Base-by-base conservation (phyloP, 2,888 invertebrate species). In the Pollenia angustigena region DNA sequence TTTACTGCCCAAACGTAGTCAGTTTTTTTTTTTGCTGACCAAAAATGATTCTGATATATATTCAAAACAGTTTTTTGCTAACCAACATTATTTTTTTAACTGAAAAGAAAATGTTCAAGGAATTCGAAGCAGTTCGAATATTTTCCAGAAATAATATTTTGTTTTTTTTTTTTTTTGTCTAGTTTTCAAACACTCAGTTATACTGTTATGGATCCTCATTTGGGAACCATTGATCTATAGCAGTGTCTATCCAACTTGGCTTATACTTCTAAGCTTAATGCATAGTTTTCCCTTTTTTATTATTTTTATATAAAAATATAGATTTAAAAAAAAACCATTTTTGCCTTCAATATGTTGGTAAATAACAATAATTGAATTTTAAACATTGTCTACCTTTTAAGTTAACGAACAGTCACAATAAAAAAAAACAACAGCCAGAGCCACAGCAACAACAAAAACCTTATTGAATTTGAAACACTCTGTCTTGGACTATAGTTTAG, bases 291-390 rank as follows among this genome's bases (percentile, higher is more conserved):
- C 50, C 66, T 68, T 68, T 81, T 64, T 76, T 81, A 52, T 56
- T 78, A 66, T 69, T 78, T 72, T 84, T 58, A 52, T 79, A 72
- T 56, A 66, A 66, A 84, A 79, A 66, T 71, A 82, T 69, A 54
- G 48, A 69, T 69, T 46, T 72, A 18, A 4, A 8, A 46, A 32
- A 46, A 16, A 79, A 69, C 1, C 14, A 56, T 71, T 78, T 64
- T 85, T 71, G 40, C 71, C 64, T 66, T 54, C 74, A 62, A 54
- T 83, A 48, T 81, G 54, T 87, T 83, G 80, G 62, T 78, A 84
- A 87, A 84, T 87, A 87, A 87, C 84, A 84, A 87, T 87, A 87
- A 87, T 87, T 87, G 87, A 87, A 87, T 84, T 84, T 84, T 84
- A 81, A 87, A 87, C 87, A 87, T 87, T 84, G 84, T 84, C 76